Evolutionary conservation across 2,113 vertebrate genomes (phyloP).

Genomic region (Tetrax tetrax): DNA sequence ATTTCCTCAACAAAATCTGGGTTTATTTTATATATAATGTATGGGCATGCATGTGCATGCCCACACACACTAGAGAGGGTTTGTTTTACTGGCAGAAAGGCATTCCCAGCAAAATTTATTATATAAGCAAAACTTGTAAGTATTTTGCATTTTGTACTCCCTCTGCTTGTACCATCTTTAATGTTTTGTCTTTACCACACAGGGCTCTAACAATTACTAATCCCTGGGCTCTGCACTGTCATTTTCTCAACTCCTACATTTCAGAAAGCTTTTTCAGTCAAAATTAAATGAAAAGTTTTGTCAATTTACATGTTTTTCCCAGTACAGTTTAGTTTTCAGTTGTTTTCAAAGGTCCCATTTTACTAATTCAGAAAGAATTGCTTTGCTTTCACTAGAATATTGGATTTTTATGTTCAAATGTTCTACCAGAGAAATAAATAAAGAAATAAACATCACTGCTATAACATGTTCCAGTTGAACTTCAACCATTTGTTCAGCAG

Average conservation of each 20-base stretch:
- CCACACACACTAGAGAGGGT: neutral
- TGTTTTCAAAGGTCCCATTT: neutral
- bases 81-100: neutral
- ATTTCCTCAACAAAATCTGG: neutral
- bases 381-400: neutral
- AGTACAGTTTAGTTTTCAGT: neutral
- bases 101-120: neutral
- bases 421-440: neutral
- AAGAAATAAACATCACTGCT: neutral
- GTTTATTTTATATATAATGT: neutral
- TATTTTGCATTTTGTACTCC: neutral
- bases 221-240: neutral
- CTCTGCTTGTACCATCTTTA: neutral
- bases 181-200: neutral
- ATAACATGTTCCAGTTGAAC: neutral
- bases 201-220: neutral
- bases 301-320: neutral
- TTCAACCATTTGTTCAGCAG: neutral
- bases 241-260: neutral
- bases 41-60: fast-evolving
- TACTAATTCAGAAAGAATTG: neutral
- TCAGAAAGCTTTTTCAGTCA: neutral
- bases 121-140: neutral
- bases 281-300: neutral
- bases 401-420: neutral